A percentile compares a stretch with the other conserved stretches of the same genome.
Conservation (phyloP, 1,140 invertebrate genomes). For the Antheraea pernyi region DNA sequence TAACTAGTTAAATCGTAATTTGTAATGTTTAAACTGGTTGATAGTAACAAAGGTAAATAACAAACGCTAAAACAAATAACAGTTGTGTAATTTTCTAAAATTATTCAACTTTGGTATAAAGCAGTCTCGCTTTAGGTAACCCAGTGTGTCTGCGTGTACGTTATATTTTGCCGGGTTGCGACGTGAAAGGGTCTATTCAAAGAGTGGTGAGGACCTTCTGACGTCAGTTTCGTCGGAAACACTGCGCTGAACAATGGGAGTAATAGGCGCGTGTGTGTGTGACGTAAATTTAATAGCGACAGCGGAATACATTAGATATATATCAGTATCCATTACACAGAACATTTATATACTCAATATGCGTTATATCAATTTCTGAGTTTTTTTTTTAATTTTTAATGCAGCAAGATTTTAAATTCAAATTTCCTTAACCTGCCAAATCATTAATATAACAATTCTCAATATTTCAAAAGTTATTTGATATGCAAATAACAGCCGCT, state of each 20-base stretch:
- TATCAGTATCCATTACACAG: too few species aligned
- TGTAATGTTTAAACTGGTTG: background rate
- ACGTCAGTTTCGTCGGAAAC: slow-evolving; percentile 41
- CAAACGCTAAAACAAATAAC: background rate
- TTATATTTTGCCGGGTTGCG: slow-evolving; percentile 6
- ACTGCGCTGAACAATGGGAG: slow-evolving; percentile 41
- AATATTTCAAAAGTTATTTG: too few species aligned
- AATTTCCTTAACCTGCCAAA: too few species aligned
- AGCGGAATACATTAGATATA: slow-evolving; percentile 18
- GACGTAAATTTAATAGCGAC: slow-evolving; percentile 16
- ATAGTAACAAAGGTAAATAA: background rate
- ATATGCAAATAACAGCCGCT: too few species aligned
- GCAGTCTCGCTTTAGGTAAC: background rate
- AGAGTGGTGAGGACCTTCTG: slow-evolving; percentile 34
- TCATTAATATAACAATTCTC: too few species aligned
- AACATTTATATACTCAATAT: too few species aligned
- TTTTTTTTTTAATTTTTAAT: too few species aligned
- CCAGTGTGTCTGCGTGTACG: background rate
- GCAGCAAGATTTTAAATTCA: too few species aligned
- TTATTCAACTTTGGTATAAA: background rate
- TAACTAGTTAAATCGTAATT: background rate
- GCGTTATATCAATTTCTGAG: too few species aligned
- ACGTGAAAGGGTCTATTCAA: slow-evolving; percentile 24
- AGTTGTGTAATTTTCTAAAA: background rate
- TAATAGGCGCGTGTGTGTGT: slow-evolving; percentile 41